These are phyloP conservation scores for Chascanopsetta lugubris DNA, from an alignment of 2,113 vertebrate species.

Conservation along the genomic window DNA sequence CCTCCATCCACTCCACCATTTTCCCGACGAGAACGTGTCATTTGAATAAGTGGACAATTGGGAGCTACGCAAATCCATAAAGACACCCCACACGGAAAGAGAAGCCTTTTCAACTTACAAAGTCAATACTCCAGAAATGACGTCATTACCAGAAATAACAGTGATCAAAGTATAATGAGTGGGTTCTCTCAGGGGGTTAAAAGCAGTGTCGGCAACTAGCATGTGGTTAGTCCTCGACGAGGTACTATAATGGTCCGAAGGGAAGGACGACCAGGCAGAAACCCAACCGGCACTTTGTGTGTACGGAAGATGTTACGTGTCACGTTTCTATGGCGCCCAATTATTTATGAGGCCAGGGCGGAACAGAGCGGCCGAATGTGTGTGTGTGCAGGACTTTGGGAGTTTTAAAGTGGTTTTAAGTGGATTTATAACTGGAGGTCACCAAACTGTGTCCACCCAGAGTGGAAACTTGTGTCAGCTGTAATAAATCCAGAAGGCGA, in stretches of 20 bases:
- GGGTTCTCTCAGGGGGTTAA: slow-evolving; percentile 49
- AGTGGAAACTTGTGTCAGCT: slow-evolving; percentile 58
- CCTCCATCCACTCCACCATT: slow-evolving; percentile 30
- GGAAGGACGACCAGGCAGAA: slow-evolving; percentile 5
- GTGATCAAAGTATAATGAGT: slow-evolving; percentile 74
- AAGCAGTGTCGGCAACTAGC: slow-evolving; percentile 37
- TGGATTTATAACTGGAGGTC: slow-evolving; percentile 65
- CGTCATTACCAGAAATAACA: slow-evolving; percentile 59
- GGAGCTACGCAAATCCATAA: slow-evolving; percentile 61
- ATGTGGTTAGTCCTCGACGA: slow-evolving; percentile 26
- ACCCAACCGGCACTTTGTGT: slow-evolving; percentile 13
- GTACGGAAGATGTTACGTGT: slow-evolving; percentile 3
- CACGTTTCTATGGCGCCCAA: slow-evolving; percentile 11
- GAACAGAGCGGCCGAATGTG: slow-evolving; percentile 26
- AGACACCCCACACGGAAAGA: slow-evolving; percentile 32
- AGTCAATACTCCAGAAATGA: slow-evolving; percentile 74
- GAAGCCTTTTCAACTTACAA: background rate
- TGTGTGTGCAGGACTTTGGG: slow-evolving; percentile 33
- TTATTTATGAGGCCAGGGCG: slow-evolving; percentile 42
- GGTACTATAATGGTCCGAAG: background rate
- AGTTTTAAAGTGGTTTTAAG: slow-evolving; percentile 51
- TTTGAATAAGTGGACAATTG: slow-evolving; percentile 63
- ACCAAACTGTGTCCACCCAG: slow-evolving; percentile 58
- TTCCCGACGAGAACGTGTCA: slow-evolving; percentile 55
- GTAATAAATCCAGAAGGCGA: slow-evolving; percentile 64